Base-by-base conservation (phyloP, 2,888 invertebrate genomes). In the Lycocerus yunnanus region DNA sequence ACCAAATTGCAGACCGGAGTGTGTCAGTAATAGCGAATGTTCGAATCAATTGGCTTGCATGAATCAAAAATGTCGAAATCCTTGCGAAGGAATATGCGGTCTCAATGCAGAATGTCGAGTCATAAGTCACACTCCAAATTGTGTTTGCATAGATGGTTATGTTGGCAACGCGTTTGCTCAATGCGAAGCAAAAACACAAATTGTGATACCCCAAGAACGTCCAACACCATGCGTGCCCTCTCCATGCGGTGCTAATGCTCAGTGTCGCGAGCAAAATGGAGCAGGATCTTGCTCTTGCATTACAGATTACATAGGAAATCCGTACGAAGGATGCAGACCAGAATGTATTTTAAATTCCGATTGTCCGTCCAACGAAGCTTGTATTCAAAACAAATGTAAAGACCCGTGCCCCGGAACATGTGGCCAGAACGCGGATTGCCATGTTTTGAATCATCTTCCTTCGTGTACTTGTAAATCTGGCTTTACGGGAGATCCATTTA, bases 351-450 rank as follows among this genome's bases (percentile, higher is more conserved):
- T 92, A 3, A 93, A 93, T 85, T 90, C 92, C 0, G 94, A 94
- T 83, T 94, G 94, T 86, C 88, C 92, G 2, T 91, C 91, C 24
- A 91, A 92, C 82, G 90, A 89, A 82, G 93, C 94, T 15, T 94
- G 94, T 82, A 87, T 93, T 10, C 90, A 90, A 80, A 92, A 92
- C 79, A 93, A 93, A 87, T 95, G 95, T 84, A 88, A 90, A 81
- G 92, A 95, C 87, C 95, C 95, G 15, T 95, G 95, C 81, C 93
- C 93, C 3, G 94, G 94, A 78, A 92, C 91, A 60, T 95, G 95
- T 84, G 94, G 94, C 6, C 89, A 91, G 78, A 93, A 93, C 82
- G 92, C 94, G 58, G 88, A 90, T 68, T 94, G 94, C 82, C 91
- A 91, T 86, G 93, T 93, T 16, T 89, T 93, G 13, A 93, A 93